These are phyloP conservation scores for Scomber scombrus DNA, from an alignment of 2,113 vertebrate species.

Conservation along the genomic window DNA sequence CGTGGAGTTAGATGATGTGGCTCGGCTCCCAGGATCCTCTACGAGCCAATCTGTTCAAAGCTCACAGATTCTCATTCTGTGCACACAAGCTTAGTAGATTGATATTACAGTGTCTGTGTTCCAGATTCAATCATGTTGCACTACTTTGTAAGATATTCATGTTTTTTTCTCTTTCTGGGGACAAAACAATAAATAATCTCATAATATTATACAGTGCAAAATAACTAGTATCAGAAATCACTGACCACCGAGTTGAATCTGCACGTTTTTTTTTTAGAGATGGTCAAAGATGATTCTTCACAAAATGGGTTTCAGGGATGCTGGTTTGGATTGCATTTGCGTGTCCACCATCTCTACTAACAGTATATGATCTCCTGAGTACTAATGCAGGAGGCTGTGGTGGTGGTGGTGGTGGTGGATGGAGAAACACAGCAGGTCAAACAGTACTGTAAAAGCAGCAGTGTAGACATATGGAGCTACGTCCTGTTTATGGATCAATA, in stretches of 20 bases:
- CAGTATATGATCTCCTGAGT: neutral
- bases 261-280: neutral
- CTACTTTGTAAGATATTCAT: slow-evolving; percentile 13
- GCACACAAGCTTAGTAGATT: slow-evolving; percentile 7
- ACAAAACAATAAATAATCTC: slow-evolving; percentile 19
- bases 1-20: slow-evolving; percentile 18
- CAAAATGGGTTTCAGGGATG: neutral
- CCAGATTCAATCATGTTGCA: slow-evolving; percentile 15
- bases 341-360: neutral
- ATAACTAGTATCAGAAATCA: slow-evolving; percentile 9
- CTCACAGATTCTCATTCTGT: slow-evolving; percentile 16
- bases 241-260: neutral
- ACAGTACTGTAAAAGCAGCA: too few relatives aligned
- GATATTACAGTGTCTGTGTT: neutral
- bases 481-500: too few relatives aligned
- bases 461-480: too few relatives aligned
- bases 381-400: neutral
- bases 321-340: neutral
- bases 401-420: neutral
- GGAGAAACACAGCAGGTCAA: too few relatives aligned
- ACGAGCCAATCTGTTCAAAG: neutral
- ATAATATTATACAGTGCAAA: neutral
- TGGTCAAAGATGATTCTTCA: neutral
- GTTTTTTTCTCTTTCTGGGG: slow-evolving; percentile 18
- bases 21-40: slow-evolving; percentile 3